Base-by-base conservation (phyloP, 2,113 vertebrate genomes). In the Pterocles gutturalis region DNA sequence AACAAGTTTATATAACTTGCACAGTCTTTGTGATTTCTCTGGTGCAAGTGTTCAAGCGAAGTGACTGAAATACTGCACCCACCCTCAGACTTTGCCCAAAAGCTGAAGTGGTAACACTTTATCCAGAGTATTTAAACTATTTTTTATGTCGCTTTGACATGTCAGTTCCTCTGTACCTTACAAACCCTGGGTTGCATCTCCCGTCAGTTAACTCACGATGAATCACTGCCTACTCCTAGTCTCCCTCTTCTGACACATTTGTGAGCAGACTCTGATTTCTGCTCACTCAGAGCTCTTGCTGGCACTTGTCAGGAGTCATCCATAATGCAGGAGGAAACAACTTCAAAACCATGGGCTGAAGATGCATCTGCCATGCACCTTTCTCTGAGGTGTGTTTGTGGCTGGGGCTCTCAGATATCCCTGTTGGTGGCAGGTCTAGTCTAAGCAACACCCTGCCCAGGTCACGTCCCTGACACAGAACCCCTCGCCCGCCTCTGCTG, bases 401-500 rank as follows among this genome's bases (percentile, higher is more conserved):
- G 9, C 33, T 57, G 69, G 12, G 22, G 33, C 46, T 80, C 26
- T 94, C 1, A 0, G 31, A n/a, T 3, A 3, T 43, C 57, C 31
- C 9, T 49, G 31, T 20, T 1, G 1, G 34, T 38, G 38, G 28
- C 28, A 49, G 31, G 19, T 71, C 55, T 54, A 16, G 26, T n/a
- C n/a, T 64, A 70, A 87, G 24, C 20, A 79, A 25, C 5, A 5
- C 22, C 24, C 9, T 71, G 53, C 34, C 53, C 12, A 15, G 41
- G 24, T 69, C 20, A 2, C 25, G 46, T 25, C 43, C 26, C 19
- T 0, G 0, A 45, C 12, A 17, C 12, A 46, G 20, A 20, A 36
- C 8, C 5, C 13, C 6, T 57, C 2, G 0, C 10, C 13, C 0
- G 1, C 20, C 22, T 11, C 16, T 1, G 1, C 13, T 53, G 29